A percentile compares a stretch with the other conserved stretches of the same genome.
phyloP scores from a whole-genome alignment of 23 tunicate genomes.

The Halocynthia aurantium region DNA sequence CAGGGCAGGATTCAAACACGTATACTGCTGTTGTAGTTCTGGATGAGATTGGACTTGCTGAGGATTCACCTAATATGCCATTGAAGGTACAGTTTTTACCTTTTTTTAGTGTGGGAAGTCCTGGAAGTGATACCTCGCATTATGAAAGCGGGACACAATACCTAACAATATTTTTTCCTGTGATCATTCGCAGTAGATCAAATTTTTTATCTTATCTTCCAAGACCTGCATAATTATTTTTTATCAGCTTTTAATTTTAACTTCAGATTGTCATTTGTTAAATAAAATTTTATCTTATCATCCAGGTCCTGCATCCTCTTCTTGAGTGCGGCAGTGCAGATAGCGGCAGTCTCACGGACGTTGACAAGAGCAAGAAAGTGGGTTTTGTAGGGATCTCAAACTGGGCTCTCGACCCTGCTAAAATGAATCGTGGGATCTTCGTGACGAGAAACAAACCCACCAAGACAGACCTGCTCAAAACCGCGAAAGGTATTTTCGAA shows the following conservation, averaged over 20 bases:
- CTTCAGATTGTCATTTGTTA: no score
- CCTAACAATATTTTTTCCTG: no score
- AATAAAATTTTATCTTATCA: neutral
- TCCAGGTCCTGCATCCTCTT: constrained; percentile 51
- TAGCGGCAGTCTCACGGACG: constrained; percentile 8
- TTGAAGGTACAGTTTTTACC: constrained; percentile 33
- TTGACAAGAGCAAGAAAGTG: constrained; percentile 22
- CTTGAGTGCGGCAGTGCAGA: constrained; percentile 39
- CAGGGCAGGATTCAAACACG: constrained; percentile 27
- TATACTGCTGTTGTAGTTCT: constrained; percentile 59
- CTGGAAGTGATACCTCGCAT: no score
- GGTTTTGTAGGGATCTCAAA: constrained; percentile 73
- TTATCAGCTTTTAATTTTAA: no score
- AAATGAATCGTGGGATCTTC: constrained; percentile 66
- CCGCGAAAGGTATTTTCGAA: constrained; percentile 44
- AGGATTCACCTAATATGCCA: constrained; percentile 72
- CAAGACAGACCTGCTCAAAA: constrained; percentile 21
- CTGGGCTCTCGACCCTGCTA: constrained; percentile 69
- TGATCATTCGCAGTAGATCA: no score
- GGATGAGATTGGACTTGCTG: constrained; percentile 78
- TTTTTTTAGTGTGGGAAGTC: no score
- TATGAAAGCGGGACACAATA: no score
- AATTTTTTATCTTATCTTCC: no score
- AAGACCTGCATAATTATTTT: no score
- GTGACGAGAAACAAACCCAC: constrained; percentile 52